Conservation (phyloP, 2,113 vertebrate species). For the Pyrgilauda ruficollis region DNA sequence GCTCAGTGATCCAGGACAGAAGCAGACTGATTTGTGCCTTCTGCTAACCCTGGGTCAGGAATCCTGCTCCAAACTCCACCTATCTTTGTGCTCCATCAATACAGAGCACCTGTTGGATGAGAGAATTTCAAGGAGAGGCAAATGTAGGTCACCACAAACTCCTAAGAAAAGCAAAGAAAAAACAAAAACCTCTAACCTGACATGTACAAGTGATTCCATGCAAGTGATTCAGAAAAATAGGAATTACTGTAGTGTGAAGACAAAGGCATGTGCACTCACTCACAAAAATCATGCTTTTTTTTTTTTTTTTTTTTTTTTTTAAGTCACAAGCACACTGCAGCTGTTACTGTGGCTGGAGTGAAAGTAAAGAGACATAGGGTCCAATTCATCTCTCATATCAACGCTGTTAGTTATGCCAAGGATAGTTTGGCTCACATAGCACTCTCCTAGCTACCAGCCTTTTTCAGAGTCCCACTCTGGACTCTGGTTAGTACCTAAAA, state of each 20-base stretch:
- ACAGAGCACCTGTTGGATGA: neutral
- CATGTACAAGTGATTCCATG: neutral
- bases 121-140: neutral
- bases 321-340: constrained; percentile 43
- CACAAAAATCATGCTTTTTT: neutral
- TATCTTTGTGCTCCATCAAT: neutral
- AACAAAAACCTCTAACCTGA: neutral
- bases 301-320: neutral
- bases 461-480: neutral
- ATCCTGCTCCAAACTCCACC: neutral
- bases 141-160: neutral
- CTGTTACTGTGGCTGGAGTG: constrained; percentile 51
- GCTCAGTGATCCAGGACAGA: neutral
- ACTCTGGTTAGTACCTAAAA: neutral
- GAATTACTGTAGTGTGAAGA: neutral
- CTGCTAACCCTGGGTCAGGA: neutral
- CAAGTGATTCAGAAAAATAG: neutral
- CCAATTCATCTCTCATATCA: constrained; percentile 52
- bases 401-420: neutral
- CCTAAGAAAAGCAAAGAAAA: neutral
- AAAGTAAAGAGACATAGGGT: constrained; percentile 36
- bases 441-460: constrained; percentile 24
- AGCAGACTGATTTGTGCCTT: neutral
- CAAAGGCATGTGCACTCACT: neutral
- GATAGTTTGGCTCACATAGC: constrained; percentile 23